phyloP scores from a whole-genome alignment of 2,888 invertebrate species.

The Drosophila greeni region DNA sequence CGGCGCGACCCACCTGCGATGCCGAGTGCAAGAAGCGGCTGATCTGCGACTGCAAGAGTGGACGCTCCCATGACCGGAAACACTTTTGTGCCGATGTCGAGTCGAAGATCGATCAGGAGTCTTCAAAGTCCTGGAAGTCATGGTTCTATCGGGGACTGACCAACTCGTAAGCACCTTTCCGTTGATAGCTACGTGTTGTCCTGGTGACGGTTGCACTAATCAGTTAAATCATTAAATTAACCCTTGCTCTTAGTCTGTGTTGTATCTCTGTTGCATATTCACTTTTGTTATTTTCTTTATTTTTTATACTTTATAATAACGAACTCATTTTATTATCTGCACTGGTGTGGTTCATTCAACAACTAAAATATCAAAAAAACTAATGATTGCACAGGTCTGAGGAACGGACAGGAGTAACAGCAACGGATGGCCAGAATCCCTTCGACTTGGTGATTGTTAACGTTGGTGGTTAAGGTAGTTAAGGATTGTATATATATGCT shows the following conservation, averaged over 20 bases:
- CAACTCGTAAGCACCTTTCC: constrained; percentile 86
- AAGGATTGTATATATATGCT: constrained; percentile 23
- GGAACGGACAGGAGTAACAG: constrained; percentile 9
- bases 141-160: constrained; percentile 93
- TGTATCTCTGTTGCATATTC: constrained; percentile 5
- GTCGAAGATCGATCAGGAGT: constrained; percentile 88
- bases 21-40: constrained; percentile 91
- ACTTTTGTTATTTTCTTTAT: constrained; percentile 1
- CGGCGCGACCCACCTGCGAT: constrained; percentile 89
- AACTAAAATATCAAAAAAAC: constrained; percentile 9
- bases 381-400: constrained; percentile 22
- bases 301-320: constrained; percentile 11
- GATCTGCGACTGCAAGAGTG: constrained; percentile 91
- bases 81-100: constrained; percentile 90
- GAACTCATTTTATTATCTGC: constrained; percentile 40
- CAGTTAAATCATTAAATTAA: constrained; percentile 1
- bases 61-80: constrained; percentile 91
- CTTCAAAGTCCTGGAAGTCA: constrained; percentile 89
- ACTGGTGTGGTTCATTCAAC: constrained; percentile 42
- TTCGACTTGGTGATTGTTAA: constrained; percentile 51
- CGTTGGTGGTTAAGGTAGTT: constrained; percentile 32
- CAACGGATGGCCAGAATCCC: constrained; percentile 28
- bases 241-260: background rate
- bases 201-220: constrained; percentile 24
- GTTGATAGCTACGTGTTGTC: constrained; percentile 10